Evolutionary conservation across 2,888 invertebrate species (phyloP).

Genomic region (Tinea semifulvella): DNA sequence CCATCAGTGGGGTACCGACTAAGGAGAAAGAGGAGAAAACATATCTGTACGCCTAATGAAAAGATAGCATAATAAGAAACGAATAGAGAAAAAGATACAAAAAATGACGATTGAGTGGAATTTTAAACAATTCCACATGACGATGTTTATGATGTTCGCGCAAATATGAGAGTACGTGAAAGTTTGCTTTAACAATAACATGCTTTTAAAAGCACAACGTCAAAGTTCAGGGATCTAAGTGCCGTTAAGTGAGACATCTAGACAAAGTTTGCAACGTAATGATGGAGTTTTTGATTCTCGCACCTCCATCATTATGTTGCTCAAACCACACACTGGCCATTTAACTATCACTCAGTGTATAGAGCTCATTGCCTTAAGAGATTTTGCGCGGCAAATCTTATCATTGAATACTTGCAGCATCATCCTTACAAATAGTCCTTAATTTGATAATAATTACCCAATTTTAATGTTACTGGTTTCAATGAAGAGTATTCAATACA

Average conservation of each 20-base stretch:
- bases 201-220: constrained; percentile 12
- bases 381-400: not conserved
- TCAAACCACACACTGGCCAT: constrained; percentile 7
- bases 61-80: too few species aligned
- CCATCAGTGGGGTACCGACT: too few species aligned
- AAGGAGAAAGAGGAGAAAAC: too few species aligned
- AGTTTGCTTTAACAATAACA: constrained; percentile 11
- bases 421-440: constrained; percentile 12
- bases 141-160: not conserved
- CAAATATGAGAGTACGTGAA: constrained; percentile 8
- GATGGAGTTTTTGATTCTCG: constrained; percentile 8
- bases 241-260: constrained; percentile 14
- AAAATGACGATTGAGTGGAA: too few species aligned
- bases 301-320: too few species aligned
- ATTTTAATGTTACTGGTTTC: not conserved
- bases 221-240: constrained; percentile 12
- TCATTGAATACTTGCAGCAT: constrained; percentile 3
- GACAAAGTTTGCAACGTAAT: constrained; percentile 11
- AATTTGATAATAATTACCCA: constrained; percentile 3
- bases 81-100: too few species aligned
- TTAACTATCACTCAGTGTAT: constrained; percentile 10
- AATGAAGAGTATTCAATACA: not conserved
- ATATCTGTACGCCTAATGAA: too few species aligned
- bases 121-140: too few species aligned
- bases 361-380: constrained; percentile 8